Conservation (phyloP, 2,797 vertebrate species). For the Pristis pectinata region DNA sequence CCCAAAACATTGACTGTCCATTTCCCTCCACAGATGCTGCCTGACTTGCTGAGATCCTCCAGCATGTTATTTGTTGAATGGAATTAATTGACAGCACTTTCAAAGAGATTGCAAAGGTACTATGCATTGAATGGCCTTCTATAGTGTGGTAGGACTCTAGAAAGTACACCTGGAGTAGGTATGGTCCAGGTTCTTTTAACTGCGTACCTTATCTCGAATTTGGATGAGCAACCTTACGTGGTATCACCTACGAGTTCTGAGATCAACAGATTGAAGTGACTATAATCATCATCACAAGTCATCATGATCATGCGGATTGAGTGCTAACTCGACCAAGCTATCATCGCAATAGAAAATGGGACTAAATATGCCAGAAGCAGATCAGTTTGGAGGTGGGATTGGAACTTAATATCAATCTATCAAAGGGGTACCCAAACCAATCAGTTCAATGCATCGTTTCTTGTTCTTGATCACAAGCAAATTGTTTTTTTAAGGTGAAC, state of each 20-base stretch:
- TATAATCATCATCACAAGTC: not conserved
- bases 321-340: no score
- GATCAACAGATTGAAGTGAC: not conserved
- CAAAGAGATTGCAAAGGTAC: not conserved
- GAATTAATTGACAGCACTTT: no score
- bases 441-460: not conserved
- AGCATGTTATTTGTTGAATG: no score
- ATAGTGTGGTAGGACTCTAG: not conserved
- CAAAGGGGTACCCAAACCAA: not conserved
- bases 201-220: not conserved
- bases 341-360: not conserved
- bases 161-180: not conserved
- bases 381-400: not conserved
- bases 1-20: no score
- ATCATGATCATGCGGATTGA: no score
- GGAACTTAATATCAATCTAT: not conserved
- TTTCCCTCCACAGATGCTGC: no score
- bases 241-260: no score
- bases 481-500: no score
- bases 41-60: no score
- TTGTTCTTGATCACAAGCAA: no score
- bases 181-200: not conserved
- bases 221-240: no score
- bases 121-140: not conserved
- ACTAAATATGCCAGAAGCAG: not conserved